A percentile compares a stretch with the other conserved stretches of the same genome.
Conservation (phyloP, 2,113 vertebrate species). For the Morone chrysops region DNA sequence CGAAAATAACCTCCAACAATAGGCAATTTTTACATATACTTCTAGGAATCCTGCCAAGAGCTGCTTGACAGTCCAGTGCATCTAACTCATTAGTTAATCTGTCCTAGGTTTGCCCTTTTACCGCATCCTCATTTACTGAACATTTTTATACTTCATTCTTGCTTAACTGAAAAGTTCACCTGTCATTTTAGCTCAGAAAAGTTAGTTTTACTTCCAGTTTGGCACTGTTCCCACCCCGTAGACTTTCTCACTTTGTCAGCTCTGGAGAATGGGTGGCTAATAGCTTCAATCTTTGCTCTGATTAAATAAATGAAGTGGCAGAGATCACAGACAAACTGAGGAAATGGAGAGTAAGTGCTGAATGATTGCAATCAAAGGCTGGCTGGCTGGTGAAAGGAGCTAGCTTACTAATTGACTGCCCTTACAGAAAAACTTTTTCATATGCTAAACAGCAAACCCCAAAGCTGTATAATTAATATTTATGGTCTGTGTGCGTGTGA, state of each 20-base stretch:
- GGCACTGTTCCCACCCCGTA: background rate
- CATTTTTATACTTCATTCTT: background rate
- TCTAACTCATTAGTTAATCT: background rate
- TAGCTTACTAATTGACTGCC: conserved; percentile 35
- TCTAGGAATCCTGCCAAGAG: background rate
- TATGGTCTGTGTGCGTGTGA: conserved; percentile 19
- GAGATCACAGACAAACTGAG: conserved; percentile 58
- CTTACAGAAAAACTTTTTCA: conserved; percentile 45
- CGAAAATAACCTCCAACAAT: background rate
- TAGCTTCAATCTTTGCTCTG: conserved; percentile 38
- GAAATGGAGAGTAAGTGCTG: conserved; percentile 49
- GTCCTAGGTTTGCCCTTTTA: background rate
- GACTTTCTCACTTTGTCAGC: conserved; percentile 15
- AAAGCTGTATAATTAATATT: conserved; percentile 26
- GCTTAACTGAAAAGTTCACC: conserved; percentile 2
- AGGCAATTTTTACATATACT: background rate
- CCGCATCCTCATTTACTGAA: background rate
- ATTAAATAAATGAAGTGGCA: conserved; percentile 59
- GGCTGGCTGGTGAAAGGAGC: conserved; percentile 30
- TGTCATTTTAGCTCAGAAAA: conserved; percentile 5
- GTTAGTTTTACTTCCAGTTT: conserved; percentile 4
- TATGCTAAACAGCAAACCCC: conserved; percentile 52
- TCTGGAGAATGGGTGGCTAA: conserved; percentile 17
- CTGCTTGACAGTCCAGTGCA: background rate
- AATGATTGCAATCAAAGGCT: conserved; percentile 63